A percentile compares a stretch with the other conserved stretches of the same genome.
phyloP scores from a whole-genome alignment of 2,888 invertebrate genomes.

The Andrena minutula region DNA sequence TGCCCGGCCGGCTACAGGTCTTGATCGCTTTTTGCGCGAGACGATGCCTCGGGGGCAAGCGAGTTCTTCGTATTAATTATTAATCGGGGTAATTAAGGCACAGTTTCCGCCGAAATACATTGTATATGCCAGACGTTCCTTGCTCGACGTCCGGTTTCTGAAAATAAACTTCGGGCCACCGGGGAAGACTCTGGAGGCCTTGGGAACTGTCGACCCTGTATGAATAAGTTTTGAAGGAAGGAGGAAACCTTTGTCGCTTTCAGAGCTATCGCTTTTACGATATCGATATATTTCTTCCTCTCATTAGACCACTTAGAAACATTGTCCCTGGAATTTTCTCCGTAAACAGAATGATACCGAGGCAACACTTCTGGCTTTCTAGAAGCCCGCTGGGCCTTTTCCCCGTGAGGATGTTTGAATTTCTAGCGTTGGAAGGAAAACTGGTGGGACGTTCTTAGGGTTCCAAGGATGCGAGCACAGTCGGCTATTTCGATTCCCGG shows the following conservation, averaged over 20 bases:
- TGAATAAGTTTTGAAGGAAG: not conserved
- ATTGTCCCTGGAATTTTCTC: too few relatives aligned
- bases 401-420: not conserved
- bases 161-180: constrained; percentile 16
- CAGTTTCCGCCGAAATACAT: constrained; percentile 25
- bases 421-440: not conserved
- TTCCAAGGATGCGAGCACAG: constrained; percentile 1
- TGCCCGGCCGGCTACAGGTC: not conserved
- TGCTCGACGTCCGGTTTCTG: constrained; percentile 21
- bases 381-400: not conserved
- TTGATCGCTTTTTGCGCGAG: constrained; percentile 33
- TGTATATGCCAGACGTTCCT: not conserved
- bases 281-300: too few relatives aligned
- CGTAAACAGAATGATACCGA: too few relatives aligned
- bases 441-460: constrained; percentile 20
- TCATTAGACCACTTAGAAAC: too few relatives aligned
- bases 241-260: too few relatives aligned
- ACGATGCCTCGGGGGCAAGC: constrained; percentile 17
- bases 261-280: too few relatives aligned
- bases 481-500: constrained; percentile 58
- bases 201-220: not conserved
- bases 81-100: constrained; percentile 65
- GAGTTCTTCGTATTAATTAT: constrained; percentile 43
- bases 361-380: not conserved
- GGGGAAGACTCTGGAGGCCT: not conserved